Percentiles rank a stretch among this genome's conserved stretches.
These are phyloP conservation scores for Orthonychiurus folsomi DNA, from an alignment of 2,888 invertebrate species.

Conservation along the genomic window DNA sequence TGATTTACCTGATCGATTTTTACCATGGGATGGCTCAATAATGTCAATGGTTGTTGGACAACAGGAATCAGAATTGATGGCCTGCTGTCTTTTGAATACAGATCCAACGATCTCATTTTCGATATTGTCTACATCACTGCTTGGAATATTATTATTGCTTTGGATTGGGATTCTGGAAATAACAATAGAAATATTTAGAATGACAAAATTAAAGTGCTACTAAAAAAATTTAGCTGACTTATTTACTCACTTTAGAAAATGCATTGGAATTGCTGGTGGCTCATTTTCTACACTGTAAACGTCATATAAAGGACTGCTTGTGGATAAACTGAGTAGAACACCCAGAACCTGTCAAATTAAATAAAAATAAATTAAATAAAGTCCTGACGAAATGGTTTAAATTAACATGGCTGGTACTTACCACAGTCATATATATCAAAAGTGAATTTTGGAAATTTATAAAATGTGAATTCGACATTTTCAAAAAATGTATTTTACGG, in stretches of 20 bases:
- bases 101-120: conserved; percentile 1
- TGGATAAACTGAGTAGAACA: neutral
- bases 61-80: conserved; percentile 47
- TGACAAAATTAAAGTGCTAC: no score
- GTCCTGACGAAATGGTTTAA: neutral
- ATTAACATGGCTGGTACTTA: neutral
- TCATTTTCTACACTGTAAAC: conserved; percentile 11
- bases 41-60: conserved; percentile 70
- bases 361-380: neutral
- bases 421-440: neutral
- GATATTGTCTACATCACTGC: neutral
- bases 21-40: conserved; percentile 67
- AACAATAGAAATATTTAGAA: neutral
- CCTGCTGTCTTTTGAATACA: neutral
- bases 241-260: conserved; percentile 11
- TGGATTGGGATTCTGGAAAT: conserved; percentile 3
- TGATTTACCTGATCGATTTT: conserved; percentile 53
- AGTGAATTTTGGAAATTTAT: neutral
- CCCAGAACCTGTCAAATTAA: conserved; percentile 6
- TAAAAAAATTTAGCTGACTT: neutral
- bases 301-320: conserved; percentile 8
- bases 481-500: neutral
- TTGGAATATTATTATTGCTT: conserved; percentile 2
- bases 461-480: neutral
- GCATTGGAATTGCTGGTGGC: conserved; percentile 11